Evolutionary conservation across 2,113 vertebrate species (phyloP).

Genomic region (Grammomys dolichurus): DNA sequence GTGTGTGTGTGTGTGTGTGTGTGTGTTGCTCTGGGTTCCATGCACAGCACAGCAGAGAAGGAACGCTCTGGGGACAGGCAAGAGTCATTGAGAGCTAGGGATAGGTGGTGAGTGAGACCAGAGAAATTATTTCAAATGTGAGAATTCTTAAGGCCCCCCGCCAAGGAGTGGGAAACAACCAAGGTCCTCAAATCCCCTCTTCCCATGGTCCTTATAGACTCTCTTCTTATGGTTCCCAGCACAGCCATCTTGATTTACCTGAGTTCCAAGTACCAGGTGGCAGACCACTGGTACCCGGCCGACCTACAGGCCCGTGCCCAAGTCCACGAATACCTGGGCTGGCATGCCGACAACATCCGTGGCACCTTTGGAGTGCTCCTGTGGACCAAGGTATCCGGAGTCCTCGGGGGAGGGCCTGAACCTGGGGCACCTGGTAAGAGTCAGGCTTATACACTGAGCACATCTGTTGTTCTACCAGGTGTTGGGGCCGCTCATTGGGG

Average conservation of each 20-base stretch:
- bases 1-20: not conserved
- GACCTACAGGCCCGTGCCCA: constrained; percentile 85
- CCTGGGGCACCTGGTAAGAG: not conserved
- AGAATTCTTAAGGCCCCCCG: constrained; percentile 85
- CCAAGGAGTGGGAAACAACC: not conserved
- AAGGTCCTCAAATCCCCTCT: not conserved
- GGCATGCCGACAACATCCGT: constrained; percentile 85
- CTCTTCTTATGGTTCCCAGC: not conserved
- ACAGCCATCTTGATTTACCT: constrained; percentile 70
- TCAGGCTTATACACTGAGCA: not conserved
- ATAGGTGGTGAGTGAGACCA: constrained; percentile 87
- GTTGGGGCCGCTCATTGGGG: not conserved
- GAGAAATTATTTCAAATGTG: constrained; percentile 90
- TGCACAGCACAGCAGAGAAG: not conserved
- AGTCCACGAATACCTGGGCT: constrained; percentile 90
- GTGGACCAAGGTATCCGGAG: constrained; percentile 39
- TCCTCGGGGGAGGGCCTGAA: no score
- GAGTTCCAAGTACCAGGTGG: constrained; percentile 45
- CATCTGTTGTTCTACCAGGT: not conserved
- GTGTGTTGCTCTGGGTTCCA: not conserved
- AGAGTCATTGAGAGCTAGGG: constrained; percentile 85
- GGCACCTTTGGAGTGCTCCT: constrained; percentile 84
- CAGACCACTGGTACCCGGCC: constrained; percentile 88
- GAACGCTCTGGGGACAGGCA: not conserved
- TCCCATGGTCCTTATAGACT: not conserved